Evolutionary conservation across 1,140 invertebrate species (phyloP).

Genomic region (Mya arenaria): DNA sequence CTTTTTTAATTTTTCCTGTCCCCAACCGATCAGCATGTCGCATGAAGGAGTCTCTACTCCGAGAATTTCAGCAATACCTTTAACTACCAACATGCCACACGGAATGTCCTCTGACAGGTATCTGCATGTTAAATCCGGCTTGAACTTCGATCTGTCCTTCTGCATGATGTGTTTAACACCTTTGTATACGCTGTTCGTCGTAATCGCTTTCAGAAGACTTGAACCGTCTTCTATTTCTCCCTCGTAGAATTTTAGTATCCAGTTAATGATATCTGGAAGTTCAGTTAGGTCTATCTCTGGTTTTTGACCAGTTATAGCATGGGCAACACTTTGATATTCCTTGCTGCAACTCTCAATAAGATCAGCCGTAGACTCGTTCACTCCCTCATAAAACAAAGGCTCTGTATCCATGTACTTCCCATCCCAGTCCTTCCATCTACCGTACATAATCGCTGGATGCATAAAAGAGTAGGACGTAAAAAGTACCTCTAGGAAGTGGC

Average conservation of each 20-base stretch:
- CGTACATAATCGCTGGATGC: constrained; percentile 70
- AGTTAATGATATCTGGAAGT: constrained; percentile 68
- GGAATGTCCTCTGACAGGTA: constrained; percentile 71
- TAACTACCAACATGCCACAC: constrained; percentile 69
- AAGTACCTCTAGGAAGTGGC: constrained; percentile 66
- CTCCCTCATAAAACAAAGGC: constrained; percentile 71
- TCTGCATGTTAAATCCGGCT: constrained; percentile 67
- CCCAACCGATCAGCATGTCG: constrained; percentile 71
- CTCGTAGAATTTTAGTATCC: constrained; percentile 62
- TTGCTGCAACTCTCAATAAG: constrained; percentile 64
- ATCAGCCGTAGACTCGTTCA: constrained; percentile 62
- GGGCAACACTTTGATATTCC: constrained; percentile 64
- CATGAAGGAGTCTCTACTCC: constrained; percentile 61
- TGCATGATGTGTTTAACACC: constrained; percentile 70
- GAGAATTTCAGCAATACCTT: constrained; percentile 67
- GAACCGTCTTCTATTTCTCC: constrained; percentile 64
- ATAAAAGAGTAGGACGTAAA: constrained; percentile 68
- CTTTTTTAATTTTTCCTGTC: constrained; percentile 72
- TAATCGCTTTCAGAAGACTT: constrained; percentile 61
- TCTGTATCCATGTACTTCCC: constrained; percentile 64
- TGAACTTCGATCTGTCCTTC: constrained; percentile 57
- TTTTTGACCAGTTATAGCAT: constrained; percentile 55
- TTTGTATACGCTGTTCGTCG: constrained; percentile 67
- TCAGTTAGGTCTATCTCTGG: constrained; percentile 61
- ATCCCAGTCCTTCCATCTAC: constrained; percentile 74